A percentile compares a stretch with the other conserved stretches of the same genome.
These are phyloP conservation scores for Diacarnus erythraeanus DNA, from an alignment of 37 sponge, comb jelly and placozoan genomes.

Conservation along the genomic window DNA sequence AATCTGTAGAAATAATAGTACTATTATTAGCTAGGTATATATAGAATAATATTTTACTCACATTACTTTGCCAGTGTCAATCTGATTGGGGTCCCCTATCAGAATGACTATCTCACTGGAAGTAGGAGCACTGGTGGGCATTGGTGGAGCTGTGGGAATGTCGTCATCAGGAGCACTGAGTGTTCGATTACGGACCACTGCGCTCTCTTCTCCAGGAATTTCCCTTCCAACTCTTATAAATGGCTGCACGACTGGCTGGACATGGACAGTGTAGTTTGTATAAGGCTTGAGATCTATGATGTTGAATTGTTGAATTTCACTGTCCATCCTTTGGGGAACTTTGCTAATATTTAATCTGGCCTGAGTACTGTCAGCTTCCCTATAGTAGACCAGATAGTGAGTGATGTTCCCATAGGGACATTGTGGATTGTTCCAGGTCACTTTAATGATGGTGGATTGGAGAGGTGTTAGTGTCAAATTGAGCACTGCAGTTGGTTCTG, in stretches of 20 bases:
- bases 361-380: background rate
- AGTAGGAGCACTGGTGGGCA: background rate
- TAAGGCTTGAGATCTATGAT: slow-evolving; percentile 7
- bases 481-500: background rate
- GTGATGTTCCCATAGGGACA: slow-evolving; percentile 19
- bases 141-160: background rate
- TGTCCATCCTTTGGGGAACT: background rate
- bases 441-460: background rate
- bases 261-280: slow-evolving; percentile 20
- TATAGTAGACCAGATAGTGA: background rate
- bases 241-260: slow-evolving; percentile 1
- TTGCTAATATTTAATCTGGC: background rate
- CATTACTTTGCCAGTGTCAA: slow-evolving; percentile 34
- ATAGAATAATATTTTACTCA: background rate
- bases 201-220: background rate
- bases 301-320: background rate
- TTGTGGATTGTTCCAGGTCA: slow-evolving; percentile 4
- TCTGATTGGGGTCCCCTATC: slow-evolving; percentile 10
- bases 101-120: background rate
- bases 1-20: slow-evolving; percentile 23
- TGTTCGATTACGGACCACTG: background rate
- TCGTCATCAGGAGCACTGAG: slow-evolving; percentile 6
- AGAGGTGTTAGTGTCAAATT: background rate
- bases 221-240: background rate
- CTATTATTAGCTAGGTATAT: background rate